Percentiles rank a stretch among this genome's conserved stretches.
Conservation (phyloP, 2,113 vertebrate species). For the Varanus komodoensis region DNA sequence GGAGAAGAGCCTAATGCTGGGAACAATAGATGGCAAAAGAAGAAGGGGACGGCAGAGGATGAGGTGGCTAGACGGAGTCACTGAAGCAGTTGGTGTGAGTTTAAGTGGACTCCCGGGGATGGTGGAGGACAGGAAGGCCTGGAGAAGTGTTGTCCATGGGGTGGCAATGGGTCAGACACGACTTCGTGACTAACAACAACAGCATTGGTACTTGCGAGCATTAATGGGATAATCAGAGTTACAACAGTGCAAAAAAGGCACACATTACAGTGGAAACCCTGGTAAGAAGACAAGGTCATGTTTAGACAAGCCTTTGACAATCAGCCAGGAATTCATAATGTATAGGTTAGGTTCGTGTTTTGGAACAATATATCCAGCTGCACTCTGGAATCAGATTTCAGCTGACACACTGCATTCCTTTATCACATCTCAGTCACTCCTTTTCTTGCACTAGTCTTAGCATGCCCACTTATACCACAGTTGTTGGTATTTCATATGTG, state of each 20-base stretch:
- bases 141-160: too few relatives aligned
- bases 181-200: too few relatives aligned
- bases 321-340: not conserved
- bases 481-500: slow-evolving; percentile 2
- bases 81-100: too few relatives aligned
- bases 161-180: too few relatives aligned
- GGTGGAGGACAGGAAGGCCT: too few relatives aligned
- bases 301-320: not conserved
- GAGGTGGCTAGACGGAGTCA: too few relatives aligned
- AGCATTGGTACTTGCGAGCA: not conserved
- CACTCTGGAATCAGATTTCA: not conserved
- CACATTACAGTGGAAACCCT: not conserved
- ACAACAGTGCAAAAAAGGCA: not conserved
- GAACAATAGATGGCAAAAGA: too few relatives aligned
- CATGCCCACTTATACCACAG: not conserved
- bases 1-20: too few relatives aligned
- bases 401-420: not conserved
- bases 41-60: too few relatives aligned
- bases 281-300: not conserved
- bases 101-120: too few relatives aligned
- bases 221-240: not conserved
- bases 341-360: not conserved
- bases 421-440: not conserved
- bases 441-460: not conserved
- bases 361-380: not conserved